A percentile compares a stretch with the other conserved stretches of the same genome.
Conservation (phyloP, 2,888 invertebrate species). For the Caenorhabditis imperialis region DNA sequence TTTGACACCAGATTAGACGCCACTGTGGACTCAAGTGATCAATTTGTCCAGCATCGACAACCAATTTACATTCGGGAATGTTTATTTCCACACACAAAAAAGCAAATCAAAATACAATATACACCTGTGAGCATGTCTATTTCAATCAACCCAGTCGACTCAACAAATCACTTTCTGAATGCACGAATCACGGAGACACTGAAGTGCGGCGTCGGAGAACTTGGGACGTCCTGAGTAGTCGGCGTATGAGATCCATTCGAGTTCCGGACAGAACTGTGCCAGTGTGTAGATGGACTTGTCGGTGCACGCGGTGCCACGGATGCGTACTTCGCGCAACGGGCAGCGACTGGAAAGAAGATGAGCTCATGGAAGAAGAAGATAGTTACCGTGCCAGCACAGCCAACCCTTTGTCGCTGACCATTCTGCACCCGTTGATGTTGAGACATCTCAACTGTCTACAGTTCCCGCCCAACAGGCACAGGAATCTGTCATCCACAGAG, state of each 20-base stretch:
- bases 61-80: no score
- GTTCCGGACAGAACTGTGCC: slow-evolving; percentile 75
- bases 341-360: slow-evolving; percentile 59
- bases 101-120: no score
- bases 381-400: slow-evolving; percentile 71
- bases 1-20: no score
- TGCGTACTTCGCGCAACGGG: slow-evolving; percentile 73
- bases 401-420: slow-evolving; percentile 76
- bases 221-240: slow-evolving; percentile 76
- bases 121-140: no score
- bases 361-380: background rate
- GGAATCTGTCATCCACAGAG: slow-evolving; percentile 76
- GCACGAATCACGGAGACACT: slow-evolving; percentile 73
- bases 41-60: no score
- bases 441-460: slow-evolving; percentile 66
- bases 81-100: no score
- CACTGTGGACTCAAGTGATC: no score
- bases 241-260: slow-evolving; percentile 77
- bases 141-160: no score
- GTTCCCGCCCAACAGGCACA: slow-evolving; percentile 73
- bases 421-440: slow-evolving; percentile 77
- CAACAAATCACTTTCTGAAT: slow-evolving; percentile 77
- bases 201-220: slow-evolving; percentile 75
- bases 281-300: slow-evolving; percentile 75
- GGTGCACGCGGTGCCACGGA: slow-evolving; percentile 76